Conservation (phyloP, 2,797 vertebrate genomes). For the Salmo trutta region DNA sequence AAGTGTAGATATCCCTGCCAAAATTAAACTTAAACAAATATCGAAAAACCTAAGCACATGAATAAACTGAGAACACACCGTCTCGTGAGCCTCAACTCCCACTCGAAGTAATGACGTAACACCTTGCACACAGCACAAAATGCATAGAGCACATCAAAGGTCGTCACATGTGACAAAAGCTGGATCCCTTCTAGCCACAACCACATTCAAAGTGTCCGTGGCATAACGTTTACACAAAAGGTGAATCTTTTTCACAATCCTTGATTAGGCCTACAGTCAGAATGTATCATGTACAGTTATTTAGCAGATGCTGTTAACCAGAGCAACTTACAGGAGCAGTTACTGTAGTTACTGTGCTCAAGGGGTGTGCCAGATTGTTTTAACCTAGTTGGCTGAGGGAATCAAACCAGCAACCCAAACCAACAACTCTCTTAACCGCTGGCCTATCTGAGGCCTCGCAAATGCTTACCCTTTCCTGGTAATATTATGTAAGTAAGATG, state of each 20-base stretch:
- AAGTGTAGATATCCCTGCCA: conserved; percentile 1
- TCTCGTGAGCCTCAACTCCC: conserved; percentile 51
- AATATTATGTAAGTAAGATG: background rate
- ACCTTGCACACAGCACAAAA: conserved; percentile 13
- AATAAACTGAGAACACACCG: conserved; percentile 52
- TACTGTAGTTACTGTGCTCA: no score
- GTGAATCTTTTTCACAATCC: background rate
- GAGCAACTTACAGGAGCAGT: no score
- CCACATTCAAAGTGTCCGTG: background rate
- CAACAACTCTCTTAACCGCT: no score
- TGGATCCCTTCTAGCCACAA: no score
- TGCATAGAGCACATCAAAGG: conserved; percentile 23
- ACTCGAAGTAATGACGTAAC: conserved; percentile 56
- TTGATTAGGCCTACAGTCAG: background rate
- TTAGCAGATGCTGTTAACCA: no score
- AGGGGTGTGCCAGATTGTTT: no score
- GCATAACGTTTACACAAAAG: conserved; percentile 36
- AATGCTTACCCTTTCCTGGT: background rate
- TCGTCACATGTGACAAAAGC: no score
- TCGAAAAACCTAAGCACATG: conserved; percentile 7
- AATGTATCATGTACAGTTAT: no score
- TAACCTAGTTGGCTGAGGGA: no score
- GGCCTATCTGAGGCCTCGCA: no score
- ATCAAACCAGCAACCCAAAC: no score
- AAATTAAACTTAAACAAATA: background rate